Evolutionary conservation across 2,797 vertebrate species (phyloP), one percentile per base, ranked within the genome.

Genomic region (Betta splendens): DNA sequence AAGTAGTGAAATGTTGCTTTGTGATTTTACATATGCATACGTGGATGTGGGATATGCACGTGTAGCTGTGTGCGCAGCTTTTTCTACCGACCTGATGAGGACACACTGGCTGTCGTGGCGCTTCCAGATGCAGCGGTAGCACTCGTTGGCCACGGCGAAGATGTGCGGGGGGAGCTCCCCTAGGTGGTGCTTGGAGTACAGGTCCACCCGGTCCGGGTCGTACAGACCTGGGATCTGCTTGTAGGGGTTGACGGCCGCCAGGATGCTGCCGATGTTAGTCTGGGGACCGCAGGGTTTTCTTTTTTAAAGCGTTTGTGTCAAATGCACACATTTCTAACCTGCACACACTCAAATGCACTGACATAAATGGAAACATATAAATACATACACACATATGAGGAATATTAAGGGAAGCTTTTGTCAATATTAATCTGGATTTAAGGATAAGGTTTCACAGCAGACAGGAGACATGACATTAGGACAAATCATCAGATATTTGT

Each of bases 91-190:
- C 95, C 95, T 97, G 83, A 97, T 97, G 39, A 97, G 94, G 47
- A 97, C 92, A 75, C 95, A 97, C 67, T 97, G 95, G 81, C 95
- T 96, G 92, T 97, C 95, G 2, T 94, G 94, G 60, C 94, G 93
- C 81, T 96, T 97, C 95, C 95, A 97, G 81, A 97, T 90, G 90
- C 95, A 97, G 84, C 95, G 89, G 86, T 97, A 97, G 83, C 95
- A 97, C 85, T 97, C 95, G 1, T 94, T 97, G 72, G 94, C 95
- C 0, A 95, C 90, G 11, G 95, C 95, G 18, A 94, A 97, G 81
- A 97, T 97, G 61, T 97, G 95, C 1, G 95, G 95, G 0, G 95
- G 95, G 46, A 96, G 93, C 81, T 97, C 94, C 4, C 95, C 95
- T 50, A 95, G 85, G 36, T 94, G 94, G 81, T 96, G 94, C 69